A percentile compares a stretch with the other conserved stretches of the same genome.
Conservation (phyloP, 2,888 invertebrate species). For the Eucriotettix oculatus region DNA sequence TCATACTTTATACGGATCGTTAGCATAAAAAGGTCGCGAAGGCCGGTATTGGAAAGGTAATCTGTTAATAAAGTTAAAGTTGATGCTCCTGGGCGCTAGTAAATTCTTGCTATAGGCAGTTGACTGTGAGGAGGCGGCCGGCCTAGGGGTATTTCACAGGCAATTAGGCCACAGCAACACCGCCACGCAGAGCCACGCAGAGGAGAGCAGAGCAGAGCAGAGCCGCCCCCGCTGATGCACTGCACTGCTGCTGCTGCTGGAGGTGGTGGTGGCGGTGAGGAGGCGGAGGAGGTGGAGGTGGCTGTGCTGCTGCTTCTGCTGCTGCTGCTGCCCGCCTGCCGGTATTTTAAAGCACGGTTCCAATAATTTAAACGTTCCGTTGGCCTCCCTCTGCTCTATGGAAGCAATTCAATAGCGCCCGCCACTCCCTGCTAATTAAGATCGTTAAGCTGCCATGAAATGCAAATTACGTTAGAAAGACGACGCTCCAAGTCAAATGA, state of each 20-base stretch:
- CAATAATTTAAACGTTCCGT: not conserved
- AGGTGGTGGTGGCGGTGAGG: not conserved
- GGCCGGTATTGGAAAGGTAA: too few relatives aligned
- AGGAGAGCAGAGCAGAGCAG: too few relatives aligned
- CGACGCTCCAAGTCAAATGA: slow-evolving; percentile 3
- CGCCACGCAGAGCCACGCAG: too few relatives aligned
- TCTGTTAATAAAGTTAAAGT: too few relatives aligned
- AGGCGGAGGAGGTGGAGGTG: not conserved
- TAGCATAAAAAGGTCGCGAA: too few relatives aligned
- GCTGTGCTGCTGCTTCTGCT: not conserved
- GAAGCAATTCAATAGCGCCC: slow-evolving; percentile 7
- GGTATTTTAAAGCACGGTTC: not conserved
- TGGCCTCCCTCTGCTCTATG: not conserved
- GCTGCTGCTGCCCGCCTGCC: not conserved
- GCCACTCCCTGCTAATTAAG: slow-evolving; percentile 23
- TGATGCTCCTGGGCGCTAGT: too few relatives aligned
- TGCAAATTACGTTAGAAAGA: slow-evolving; percentile 22
- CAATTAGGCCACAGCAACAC: too few relatives aligned
- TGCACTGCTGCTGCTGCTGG: not conserved
- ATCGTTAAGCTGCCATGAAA: slow-evolving; percentile 27
- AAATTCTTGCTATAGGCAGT: too few relatives aligned
- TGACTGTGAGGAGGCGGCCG: too few relatives aligned
- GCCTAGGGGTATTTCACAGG: too few relatives aligned
- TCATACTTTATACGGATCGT: too few relatives aligned
- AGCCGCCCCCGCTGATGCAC: too few relatives aligned